These are phyloP conservation scores for Pangasius mekongensis DNA, from an alignment of 2,797 vertebrate species.

Conservation along the genomic window DNA sequence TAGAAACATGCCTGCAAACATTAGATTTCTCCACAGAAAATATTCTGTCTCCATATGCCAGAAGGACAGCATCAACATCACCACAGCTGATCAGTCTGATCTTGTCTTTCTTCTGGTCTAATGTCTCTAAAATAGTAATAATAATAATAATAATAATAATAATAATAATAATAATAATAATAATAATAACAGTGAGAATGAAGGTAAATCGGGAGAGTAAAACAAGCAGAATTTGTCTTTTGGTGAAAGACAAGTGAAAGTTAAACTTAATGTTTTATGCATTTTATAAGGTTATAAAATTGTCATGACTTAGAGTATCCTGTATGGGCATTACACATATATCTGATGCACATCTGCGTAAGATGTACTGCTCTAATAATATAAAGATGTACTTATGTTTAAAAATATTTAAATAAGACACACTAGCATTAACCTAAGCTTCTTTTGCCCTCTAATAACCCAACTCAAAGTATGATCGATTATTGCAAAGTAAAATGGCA, in stretches of 20 bases:
- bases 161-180: not conserved
- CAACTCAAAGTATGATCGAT: not conserved
- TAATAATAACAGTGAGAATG: not conserved
- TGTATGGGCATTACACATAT: not conserved
- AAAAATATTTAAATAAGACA: not conserved
- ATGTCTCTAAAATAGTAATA: not conserved
- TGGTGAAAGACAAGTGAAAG: not conserved
- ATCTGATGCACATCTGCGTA: not conserved
- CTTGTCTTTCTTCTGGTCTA: constrained; percentile 5
- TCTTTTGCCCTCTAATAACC: not conserved
- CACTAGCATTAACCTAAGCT: not conserved
- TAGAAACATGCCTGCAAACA: constrained; percentile 7
- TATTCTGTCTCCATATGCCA: not conserved
- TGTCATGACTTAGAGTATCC: not conserved
- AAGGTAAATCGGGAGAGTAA: not conserved
- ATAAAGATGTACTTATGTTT: not conserved
- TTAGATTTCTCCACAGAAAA: constrained; percentile 3
- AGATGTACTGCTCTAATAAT: not conserved
- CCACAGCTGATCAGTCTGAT: constrained; percentile 20
- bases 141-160: not conserved
- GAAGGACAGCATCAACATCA: constrained; percentile 2
- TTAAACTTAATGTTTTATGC: not conserved
- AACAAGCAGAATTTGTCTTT: not conserved
- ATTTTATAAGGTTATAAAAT: not conserved
- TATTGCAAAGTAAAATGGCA: not conserved